Evolutionary conservation across 1,140 invertebrate species (phyloP), one percentile per base, ranked within the genome.

Genomic region (Drosophila pallidifrons): DNA sequence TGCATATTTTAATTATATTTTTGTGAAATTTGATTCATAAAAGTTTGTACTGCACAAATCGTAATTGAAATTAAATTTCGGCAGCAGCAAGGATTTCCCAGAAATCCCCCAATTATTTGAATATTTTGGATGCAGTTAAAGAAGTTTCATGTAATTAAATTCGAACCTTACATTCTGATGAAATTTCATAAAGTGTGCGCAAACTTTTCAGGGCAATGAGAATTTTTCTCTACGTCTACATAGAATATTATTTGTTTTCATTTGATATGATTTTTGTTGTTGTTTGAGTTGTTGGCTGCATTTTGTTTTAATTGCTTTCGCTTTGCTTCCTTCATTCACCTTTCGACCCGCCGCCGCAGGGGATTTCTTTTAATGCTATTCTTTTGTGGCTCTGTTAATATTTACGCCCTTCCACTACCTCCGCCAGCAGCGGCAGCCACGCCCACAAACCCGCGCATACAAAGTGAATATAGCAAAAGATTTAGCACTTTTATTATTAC

Each of bases 401-500:
- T 83, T 80, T 79, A 66, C 66, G 30, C 46, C 67, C 74, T 16
- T 15, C 32, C 1, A 35, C 2, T 41, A 3, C n/a, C 30, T 2
- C 5, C 28, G 20, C 8, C 16, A 32, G 32, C 25, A 41, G 47
- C 35, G 6, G 11, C 11, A 30, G 47, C 61, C 71, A 58, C 54
- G 59, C 67, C 59, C 73, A 43, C 46, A 43, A 49, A 43, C 41
- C 35, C 11, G 68, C 60, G 69, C 47, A 69, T 74, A 78, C 85
- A 89, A 88, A 88, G 85, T 88, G 85, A 88, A 88, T 89, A 88
- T 81, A 89, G 88, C 85, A 72, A 89, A 89, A 89, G 85, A 89
- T 89, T 89, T 89, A 89, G 81, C 85, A 89, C 85, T 89, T 89
- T 89, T 89, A 89, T 89, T 89, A 89, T 89, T 89, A 89, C 85